phyloP scores from a whole-genome alignment of 1,140 invertebrate genomes.

The Bombus waltoni region DNA sequence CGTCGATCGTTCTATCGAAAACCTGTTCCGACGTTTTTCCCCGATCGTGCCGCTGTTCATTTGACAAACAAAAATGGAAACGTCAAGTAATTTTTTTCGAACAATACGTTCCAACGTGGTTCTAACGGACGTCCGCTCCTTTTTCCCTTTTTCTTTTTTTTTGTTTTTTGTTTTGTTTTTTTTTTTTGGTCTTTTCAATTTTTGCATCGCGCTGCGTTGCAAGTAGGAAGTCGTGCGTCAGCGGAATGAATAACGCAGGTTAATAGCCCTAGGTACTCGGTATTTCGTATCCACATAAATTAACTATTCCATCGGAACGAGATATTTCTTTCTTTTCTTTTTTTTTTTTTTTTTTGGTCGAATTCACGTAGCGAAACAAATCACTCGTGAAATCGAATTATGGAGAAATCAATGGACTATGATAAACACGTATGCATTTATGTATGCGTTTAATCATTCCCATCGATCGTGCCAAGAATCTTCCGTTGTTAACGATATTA shows the following conservation, averaged over 20 bases:
- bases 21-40: neutral
- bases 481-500: neutral
- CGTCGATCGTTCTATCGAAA: neutral
- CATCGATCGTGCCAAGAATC: neutral
- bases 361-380: slow-evolving; percentile 26
- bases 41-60: slow-evolving; percentile 9
- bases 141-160: neutral
- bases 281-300: slow-evolving; percentile 17
- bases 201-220: neutral
- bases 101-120: neutral
- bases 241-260: slow-evolving; percentile 9
- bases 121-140: neutral
- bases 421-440: slow-evolving; percentile 32
- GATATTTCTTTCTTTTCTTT: neutral
- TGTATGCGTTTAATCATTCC: slow-evolving; percentile 22
- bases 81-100: neutral
- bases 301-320: slow-evolving; percentile 17
- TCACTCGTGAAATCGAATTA: slow-evolving; percentile 44
- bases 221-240: neutral
- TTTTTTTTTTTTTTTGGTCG: slow-evolving; percentile 24
- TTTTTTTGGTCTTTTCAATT: neutral
- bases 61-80: slow-evolving; percentile 10
- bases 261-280: neutral
- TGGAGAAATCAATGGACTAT: slow-evolving; percentile 22
- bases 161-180: neutral